Evolutionary conservation across 1,140 invertebrate species (phyloP), one percentile per base, ranked within the genome.

Genomic region (Zelostemma sp.): DNA sequence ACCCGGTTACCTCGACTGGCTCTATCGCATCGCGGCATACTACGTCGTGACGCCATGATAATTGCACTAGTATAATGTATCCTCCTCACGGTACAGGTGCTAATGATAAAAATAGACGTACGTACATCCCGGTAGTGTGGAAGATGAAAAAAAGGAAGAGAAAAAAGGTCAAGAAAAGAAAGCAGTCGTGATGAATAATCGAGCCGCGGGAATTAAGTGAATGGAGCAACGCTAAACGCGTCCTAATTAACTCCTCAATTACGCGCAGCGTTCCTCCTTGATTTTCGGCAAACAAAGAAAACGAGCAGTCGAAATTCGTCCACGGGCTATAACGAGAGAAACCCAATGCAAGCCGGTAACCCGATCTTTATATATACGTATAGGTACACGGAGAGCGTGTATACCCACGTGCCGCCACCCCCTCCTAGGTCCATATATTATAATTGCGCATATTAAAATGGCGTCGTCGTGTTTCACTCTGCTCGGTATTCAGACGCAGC

Each of bases 361-460:
- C n/a, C n/a, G n/a, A n/a, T n/a, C n/a, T n/a, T n/a, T n/a, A n/a
- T n/a, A n/a, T n/a, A n/a, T n/a, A n/a, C n/a, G n/a, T n/a, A n/a
- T n/a, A n/a, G n/a, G n/a, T n/a, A n/a, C n/a, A n/a, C n/a, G n/a
- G n/a, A n/a, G n/a, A n/a, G n/a, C n/a, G n/a, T n/a, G n/a, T n/a
- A n/a, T n/a, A n/a, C n/a, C n/a, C n/a, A n/a, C n/a, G n/a, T 11
- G 1, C 9, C 35, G 35, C 2, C 11, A 38, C 35, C 9, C 14
- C 2, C 35, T 3, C 35, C 35, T 2, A n/a, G 35, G 35, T 11
- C 9, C 9, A 38, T n/a, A 31, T 31, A 31, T 31, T 9, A 2
- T 9, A 84, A 82, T 83, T 84, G 81, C 79, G 80, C 82, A 84
- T 82, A 84, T 84, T 83, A 83, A 84, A 84, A 84, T 84, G 82